Conservation (phyloP, 2,797 vertebrate genomes). For the Coendou prehensilis region DNA sequence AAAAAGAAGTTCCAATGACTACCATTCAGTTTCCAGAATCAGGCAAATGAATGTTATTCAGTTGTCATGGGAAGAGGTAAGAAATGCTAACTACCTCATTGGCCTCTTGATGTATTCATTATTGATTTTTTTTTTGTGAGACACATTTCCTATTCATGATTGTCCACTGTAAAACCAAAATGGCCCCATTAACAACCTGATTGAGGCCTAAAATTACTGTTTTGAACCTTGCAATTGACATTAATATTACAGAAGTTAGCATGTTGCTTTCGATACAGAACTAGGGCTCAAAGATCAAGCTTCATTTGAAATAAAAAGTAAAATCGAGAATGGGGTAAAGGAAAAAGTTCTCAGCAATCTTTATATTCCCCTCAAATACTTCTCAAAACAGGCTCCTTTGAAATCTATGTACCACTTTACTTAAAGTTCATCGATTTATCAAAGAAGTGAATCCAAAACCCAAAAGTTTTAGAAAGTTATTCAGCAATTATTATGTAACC, state of each 20-base stretch:
- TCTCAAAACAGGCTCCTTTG: neutral
- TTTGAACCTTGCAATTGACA: neutral
- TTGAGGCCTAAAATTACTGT: neutral
- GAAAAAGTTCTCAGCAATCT: neutral
- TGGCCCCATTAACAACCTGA: neutral
- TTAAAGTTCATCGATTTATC: neutral
- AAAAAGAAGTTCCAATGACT: neutral
- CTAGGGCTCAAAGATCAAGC: neutral
- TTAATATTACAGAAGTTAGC: neutral
- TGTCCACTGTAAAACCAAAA: neutral
- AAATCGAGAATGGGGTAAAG: neutral
- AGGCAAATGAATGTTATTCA: neutral
- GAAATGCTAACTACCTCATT: neutral
- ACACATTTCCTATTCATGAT: neutral
- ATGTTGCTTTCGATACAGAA: neutral
- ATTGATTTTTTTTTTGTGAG: neutral
- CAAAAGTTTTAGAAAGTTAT: slow-evolving; percentile 29
- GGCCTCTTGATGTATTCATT: neutral
- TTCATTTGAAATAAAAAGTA: neutral
- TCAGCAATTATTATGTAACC: neutral
- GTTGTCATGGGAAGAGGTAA: neutral
- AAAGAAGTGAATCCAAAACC: slow-evolving; percentile 1
- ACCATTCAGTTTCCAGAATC: neutral
- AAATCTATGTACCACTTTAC: neutral
- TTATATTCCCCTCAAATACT: neutral